phyloP scores from a whole-genome alignment of 2,888 invertebrate species.

The Galeopsomyia nigrocyanea region DNA sequence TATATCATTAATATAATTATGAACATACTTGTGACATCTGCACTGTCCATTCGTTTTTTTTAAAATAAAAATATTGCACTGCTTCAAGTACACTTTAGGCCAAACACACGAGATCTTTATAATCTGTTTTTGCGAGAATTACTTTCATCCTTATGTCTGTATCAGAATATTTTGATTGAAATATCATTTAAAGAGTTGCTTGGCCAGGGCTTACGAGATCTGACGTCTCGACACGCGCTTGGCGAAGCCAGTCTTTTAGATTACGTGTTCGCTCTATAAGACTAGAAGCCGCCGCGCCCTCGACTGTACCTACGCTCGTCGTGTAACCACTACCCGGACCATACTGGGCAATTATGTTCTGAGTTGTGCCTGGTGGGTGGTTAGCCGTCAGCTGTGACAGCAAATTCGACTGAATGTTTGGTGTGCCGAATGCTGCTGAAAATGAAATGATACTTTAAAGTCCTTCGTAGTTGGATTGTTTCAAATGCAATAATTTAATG shows the following conservation, averaged over 20 bases:
- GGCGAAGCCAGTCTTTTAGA: conserved; percentile 77
- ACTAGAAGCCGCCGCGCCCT: conserved; percentile 74
- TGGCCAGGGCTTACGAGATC: conserved; percentile 65
- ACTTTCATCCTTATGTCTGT: too few species aligned
- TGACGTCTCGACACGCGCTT: conserved; percentile 67
- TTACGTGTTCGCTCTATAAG: conserved; percentile 77
- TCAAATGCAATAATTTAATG: not conserved
- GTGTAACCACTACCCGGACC: conserved; percentile 65
- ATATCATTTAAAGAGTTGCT: conserved; percentile 61
- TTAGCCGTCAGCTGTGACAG: conserved; percentile 62
- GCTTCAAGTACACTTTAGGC: conserved; percentile 40
- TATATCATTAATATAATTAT: too few species aligned
- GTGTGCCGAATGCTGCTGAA: conserved; percentile 62
- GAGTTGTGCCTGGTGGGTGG: conserved; percentile 63
- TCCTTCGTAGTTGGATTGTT: not conserved
- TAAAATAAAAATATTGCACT: conserved; percentile 20
- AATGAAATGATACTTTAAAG: conserved; percentile 13
- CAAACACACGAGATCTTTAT: not conserved
- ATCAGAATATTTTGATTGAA: not conserved
- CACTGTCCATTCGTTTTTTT: too few species aligned
- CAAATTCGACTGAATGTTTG: conserved; percentile 66
- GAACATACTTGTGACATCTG: too few species aligned
- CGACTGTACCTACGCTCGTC: conserved; percentile 67
- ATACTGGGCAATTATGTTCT: conserved; percentile 67
- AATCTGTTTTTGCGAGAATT: too few species aligned